Evolutionary conservation across 2,888 invertebrate genomes (phyloP), one percentile per base, ranked within the genome.

Genomic region (Anaspis maculata): DNA sequence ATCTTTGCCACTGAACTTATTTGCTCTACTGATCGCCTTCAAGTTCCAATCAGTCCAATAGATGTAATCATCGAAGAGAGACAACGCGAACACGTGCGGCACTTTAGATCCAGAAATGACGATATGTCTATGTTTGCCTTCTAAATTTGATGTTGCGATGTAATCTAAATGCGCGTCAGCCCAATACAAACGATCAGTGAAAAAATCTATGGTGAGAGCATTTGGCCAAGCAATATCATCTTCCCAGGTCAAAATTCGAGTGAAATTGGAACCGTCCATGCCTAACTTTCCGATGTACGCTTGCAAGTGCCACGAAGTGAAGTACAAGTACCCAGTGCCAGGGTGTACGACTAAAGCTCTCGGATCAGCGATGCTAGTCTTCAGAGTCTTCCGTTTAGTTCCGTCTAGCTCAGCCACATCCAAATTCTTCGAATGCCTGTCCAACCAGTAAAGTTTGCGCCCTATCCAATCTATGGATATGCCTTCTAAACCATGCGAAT

Each of bases 31-130:
- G 32, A 98, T 86, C 0, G 87, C 87, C 61, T 94, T 94, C 29
- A 91, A 67, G 62, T 97, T 97, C 97, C 98, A 98, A 61, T 98
- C 98, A 1, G 95, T 91, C 95, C 96, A 98, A 67, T 84, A 98
- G 12, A 89, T 74, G 50, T 74, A 81, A 53, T 96, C 94, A 55
- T 96, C 97, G 61, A 98, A 96, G 0, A 96, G 73, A 6, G 87
- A 82, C 25, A 98, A 69, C 0, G 96, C 95, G 54, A 95, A 98
- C 0, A 96, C 92, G 61, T 98, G 97, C 0, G 97, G 96, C 1
- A 96, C 94, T 27, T 77, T 70, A 2, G 71, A 64, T 10, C 90
- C 90, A 0, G 83, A 81, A 2, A 94, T 57, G 0, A 85, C 89
- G 32, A 83, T 76, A 56, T 88, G 86, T 3, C 90, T 73, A 57